Evolutionary conservation across 1,140 invertebrate species (phyloP).

Genomic region (Sycophila sp.): DNA sequence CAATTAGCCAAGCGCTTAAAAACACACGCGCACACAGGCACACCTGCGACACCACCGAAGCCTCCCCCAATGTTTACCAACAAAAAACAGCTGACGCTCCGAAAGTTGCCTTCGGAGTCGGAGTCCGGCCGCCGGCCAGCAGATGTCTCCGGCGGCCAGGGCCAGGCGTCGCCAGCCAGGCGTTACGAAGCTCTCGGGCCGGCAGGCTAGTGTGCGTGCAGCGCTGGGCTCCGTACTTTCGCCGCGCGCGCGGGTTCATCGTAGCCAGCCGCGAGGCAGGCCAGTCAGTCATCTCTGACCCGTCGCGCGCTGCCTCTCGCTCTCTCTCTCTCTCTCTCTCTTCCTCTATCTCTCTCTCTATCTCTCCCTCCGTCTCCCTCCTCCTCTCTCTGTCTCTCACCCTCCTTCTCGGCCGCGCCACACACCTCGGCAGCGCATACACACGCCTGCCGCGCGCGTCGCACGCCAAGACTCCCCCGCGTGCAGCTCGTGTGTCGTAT

Average conservation of each 20-base stretch:
- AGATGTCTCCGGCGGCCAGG: background rate
- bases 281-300: conserved; percentile 25
- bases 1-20: too few relatives aligned
- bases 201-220: background rate
- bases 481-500: background rate
- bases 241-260: background rate
- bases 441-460: background rate
- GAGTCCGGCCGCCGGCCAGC: background rate
- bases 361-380: background rate
- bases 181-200: background rate
- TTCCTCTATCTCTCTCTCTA: background rate
- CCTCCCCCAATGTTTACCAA: conserved; percentile 2
- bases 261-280: background rate
- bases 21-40: too few relatives aligned
- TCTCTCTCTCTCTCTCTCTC: background rate
- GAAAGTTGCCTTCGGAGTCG: background rate
- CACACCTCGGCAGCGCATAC: background rate
- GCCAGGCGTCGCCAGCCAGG: background rate
- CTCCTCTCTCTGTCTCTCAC: background rate
- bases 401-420: background rate
- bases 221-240: background rate
- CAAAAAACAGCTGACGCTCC: conserved; percentile 14
- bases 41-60: too few relatives aligned
- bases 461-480: background rate
- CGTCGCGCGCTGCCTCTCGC: conserved; percentile 9